Evolutionary conservation across 2,113 vertebrate species (phyloP).

Genomic region (Ammodytes dubius): DNA sequence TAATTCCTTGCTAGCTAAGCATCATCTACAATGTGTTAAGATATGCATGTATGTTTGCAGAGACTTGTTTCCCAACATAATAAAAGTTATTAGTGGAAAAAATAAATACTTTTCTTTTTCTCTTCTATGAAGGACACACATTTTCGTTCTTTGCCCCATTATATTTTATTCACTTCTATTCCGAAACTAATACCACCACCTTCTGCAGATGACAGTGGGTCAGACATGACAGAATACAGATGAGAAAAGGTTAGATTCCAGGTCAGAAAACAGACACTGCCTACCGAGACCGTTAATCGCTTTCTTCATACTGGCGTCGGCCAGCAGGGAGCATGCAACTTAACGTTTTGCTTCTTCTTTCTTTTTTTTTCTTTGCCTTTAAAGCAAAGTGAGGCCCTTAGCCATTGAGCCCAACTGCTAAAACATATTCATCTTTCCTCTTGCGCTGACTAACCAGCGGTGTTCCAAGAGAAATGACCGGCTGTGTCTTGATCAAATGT

Average conservation of each 20-base stretch:
- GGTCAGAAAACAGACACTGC: conserved; percentile 56
- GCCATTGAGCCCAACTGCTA: conserved; percentile 37
- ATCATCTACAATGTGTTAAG: background rate
- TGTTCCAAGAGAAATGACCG: conserved; percentile 1
- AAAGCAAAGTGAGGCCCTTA: conserved; percentile 38
- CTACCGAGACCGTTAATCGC: conserved; percentile 44
- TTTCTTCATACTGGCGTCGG: conserved; percentile 25
- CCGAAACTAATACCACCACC: background rate
- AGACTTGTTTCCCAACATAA: background rate
- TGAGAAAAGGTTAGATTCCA: conserved; percentile 46
- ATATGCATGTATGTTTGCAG: background rate
- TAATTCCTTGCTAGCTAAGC: background rate
- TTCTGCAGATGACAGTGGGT: conserved; percentile 31
- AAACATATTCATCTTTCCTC: conserved; percentile 26
- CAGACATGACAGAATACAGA: conserved; percentile 53
- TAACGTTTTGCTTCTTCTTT: background rate
- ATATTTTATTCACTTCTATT: conserved; percentile 3
- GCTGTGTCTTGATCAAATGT: background rate
- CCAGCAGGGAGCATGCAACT: conserved; percentile 13
- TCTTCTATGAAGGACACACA: background rate
- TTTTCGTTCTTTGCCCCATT: background rate
- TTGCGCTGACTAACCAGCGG: background rate
- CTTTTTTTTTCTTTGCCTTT: background rate
- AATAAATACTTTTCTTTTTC: background rate
- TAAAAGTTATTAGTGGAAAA: background rate